Percentiles rank a stretch among this genome's conserved stretches.
These are phyloP conservation scores for Balearica regulorum DNA, from an alignment of 2,797 vertebrate genomes.

Conservation along the genomic window DNA sequence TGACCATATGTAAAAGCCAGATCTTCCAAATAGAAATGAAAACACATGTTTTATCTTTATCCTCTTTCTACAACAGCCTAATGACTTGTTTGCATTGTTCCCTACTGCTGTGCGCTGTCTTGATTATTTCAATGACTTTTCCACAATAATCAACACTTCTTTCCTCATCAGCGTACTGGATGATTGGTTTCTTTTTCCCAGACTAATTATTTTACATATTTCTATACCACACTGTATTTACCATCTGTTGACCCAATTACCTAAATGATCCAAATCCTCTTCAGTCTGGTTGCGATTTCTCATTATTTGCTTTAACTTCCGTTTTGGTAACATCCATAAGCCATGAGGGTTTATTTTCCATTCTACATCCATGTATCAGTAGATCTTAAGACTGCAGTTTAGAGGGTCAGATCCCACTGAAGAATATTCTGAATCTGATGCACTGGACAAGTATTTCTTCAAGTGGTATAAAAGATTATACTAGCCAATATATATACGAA, in stretches of 20 bases:
- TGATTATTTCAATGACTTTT: slow-evolving; percentile 72
- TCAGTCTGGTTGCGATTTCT: not conserved
- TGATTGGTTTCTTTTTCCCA: slow-evolving; percentile 79
- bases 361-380: not conserved
- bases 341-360: not conserved
- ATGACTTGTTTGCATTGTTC: slow-evolving; percentile 29
- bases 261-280: slow-evolving; percentile 14
- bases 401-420: not conserved
- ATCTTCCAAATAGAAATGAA: not conserved
- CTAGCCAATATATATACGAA: not conserved
- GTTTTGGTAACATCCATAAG: not conserved
- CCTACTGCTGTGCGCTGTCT: slow-evolving; percentile 14
- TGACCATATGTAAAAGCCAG: not conserved
- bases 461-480: not conserved
- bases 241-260: slow-evolving; percentile 38
- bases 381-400: not conserved
- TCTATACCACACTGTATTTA: not conserved
- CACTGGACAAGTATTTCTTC: not conserved
- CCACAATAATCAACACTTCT: slow-evolving; percentile 82
- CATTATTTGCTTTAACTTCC: not conserved
- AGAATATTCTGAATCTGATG: not conserved
- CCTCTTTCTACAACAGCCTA: not conserved
- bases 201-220: slow-evolving; percentile 83
- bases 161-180: slow-evolving; percentile 77
- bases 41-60: slow-evolving; percentile 10